Evolutionary conservation across 2,113 vertebrate genomes (phyloP), one percentile per base, ranked within the genome.

Genomic region (Ceratotherium simum): DNA sequence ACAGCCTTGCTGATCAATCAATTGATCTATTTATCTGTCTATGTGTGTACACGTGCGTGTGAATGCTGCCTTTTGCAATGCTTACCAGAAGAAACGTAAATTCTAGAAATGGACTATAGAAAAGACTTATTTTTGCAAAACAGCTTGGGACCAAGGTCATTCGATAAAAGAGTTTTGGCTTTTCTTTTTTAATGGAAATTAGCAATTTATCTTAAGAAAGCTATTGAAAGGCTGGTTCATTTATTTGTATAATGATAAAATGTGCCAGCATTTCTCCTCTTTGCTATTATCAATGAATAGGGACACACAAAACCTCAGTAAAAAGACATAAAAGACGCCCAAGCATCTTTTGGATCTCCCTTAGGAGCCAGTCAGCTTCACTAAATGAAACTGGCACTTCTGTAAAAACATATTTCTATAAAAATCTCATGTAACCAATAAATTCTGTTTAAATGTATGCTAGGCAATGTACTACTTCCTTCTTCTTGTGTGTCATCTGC

Each of bases 201-300:
- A 97, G 92, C 90, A 96, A 96, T 94, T 97, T 97, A 96, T 96
- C 97, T 98, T 96, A 95, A 93, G 90, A 90, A 96, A 96, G 83
- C 94, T 80, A 92, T 84, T 96, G 95, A 96, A 97, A 97, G 94
- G 39, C 92, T 42, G 62, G 60, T 87, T 76, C 78, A 72, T 62
- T 91, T 97, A 96, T 96, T 97, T 98, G 96, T 94, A 97, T 98
- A 97, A 95, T 87, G 87, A 95, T 96, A 54, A 97, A 97, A 97
- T 62, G 82, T 92, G 92, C 86, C 92, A 96, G 92, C 87, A 87
- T 83, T 86, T 90, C 95, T 94, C 79, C 48, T 89, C 72, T 86
- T 82, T 56, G 58, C 91, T 95, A 46, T 93, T 83, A 87, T 80
- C 83, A 87, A 14, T 92, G 95, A 96, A 97, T 62, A 87, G 86